Evolutionary conservation across 2,113 vertebrate genomes (phyloP).

Genomic region (Neodon shergylaensis): DNA sequence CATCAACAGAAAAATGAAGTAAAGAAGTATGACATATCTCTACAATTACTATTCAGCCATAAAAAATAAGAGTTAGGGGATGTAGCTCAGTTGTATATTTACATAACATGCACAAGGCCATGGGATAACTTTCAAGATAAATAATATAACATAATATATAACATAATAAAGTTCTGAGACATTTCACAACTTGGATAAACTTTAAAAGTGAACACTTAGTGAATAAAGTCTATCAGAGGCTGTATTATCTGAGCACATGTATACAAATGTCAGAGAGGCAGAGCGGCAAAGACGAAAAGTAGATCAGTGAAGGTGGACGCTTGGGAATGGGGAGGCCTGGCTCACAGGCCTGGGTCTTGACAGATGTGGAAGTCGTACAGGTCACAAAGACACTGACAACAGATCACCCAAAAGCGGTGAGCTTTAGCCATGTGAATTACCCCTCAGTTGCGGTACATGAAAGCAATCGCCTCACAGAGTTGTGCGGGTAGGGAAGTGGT

Average conservation of each 20-base stretch:
- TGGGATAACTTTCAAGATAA: not conserved
- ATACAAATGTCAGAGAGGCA: not conserved
- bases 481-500: not conserved
- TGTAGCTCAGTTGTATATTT: not conserved
- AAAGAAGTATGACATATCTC: not conserved
- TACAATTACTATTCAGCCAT: not conserved
- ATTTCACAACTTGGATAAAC: not conserved
- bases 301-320: too few species aligned
- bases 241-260: rapidly evolving
- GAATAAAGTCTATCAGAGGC: not conserved
- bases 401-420: not conserved
- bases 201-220: not conserved
- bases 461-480: not conserved
- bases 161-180: not conserved
- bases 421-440: not conserved
- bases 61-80: not conserved
- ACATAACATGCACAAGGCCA: not conserved
- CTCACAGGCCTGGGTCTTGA: not conserved
- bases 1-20: not conserved
- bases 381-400: not conserved
- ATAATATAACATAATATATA: not conserved
- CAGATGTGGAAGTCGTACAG: not conserved
- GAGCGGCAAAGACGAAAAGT: not conserved
- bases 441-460: not conserved
- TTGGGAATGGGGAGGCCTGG: not conserved